Evolutionary conservation across 1,140 invertebrate species (phyloP).

Genomic region (Lethrus apterus): DNA sequence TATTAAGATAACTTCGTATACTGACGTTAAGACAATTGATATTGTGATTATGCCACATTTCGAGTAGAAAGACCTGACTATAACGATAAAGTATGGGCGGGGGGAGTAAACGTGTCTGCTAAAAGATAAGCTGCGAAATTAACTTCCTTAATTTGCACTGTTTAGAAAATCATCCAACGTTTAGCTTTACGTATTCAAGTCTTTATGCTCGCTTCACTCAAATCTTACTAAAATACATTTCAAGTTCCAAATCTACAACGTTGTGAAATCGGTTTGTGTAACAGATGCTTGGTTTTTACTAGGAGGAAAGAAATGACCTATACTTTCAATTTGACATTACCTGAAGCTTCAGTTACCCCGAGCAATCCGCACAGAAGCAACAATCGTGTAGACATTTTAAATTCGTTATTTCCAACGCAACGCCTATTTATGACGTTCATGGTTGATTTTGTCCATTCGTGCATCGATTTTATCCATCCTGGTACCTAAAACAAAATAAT

Average conservation of each 20-base stretch:
- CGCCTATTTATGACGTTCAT: constrained; percentile 8
- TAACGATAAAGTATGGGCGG: constrained; percentile 20
- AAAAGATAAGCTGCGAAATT: constrained; percentile 35
- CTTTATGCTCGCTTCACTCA: background rate
- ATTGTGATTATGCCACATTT: constrained; percentile 30
- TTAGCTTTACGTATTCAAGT: constrained; percentile 4
- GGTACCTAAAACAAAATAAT: constrained; percentile 11
- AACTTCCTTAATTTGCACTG: constrained; percentile 32
- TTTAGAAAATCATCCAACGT: constrained; percentile 32
- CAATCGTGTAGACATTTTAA: background rate
- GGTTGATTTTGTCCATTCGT: constrained; percentile 2
- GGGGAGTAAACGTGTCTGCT: constrained; percentile 27
- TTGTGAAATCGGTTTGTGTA: background rate
- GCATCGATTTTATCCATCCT: constrained; percentile 9
- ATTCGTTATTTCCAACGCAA: background rate
- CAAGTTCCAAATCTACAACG: constrained; percentile 2
- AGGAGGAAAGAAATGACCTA: constrained; percentile 1
- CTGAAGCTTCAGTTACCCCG: constrained; percentile 9
- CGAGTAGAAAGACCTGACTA: constrained; percentile 12
- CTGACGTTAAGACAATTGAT: constrained; percentile 28
- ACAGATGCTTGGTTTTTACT: constrained; percentile 18
- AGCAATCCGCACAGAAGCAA: constrained; percentile 4
- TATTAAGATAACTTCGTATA: constrained; percentile 14
- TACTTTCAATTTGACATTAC: constrained; percentile 10
- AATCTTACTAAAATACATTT: background rate